Evolutionary conservation across 2,113 vertebrate genomes (phyloP).

Genomic region (Myodes glareolus): DNA sequence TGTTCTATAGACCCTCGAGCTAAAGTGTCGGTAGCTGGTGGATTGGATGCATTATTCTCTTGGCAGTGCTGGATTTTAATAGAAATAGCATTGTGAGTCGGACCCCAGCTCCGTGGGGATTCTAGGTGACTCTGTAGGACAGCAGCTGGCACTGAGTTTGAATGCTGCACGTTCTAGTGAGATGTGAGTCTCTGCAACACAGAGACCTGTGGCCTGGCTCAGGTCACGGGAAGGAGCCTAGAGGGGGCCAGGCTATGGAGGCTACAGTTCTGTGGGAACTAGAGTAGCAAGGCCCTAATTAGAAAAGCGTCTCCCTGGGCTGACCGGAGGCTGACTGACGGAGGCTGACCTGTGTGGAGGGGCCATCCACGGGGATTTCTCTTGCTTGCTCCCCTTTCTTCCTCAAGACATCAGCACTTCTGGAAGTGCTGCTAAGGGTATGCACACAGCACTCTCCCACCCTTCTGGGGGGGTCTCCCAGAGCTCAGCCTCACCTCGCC

Average conservation of each 20-base stretch:
- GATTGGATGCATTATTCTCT: not conserved
- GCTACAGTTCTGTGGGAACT: not conserved
- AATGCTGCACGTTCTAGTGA: not conserved
- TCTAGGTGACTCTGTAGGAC: not conserved
- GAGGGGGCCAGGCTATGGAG: not conserved
- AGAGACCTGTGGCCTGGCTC: not conserved
- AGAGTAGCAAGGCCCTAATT: not conserved
- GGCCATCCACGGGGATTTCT: not conserved
- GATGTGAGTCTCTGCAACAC: fast-evolving
- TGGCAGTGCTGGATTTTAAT: not conserved
- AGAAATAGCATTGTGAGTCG: not conserved
- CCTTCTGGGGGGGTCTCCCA: not conserved
- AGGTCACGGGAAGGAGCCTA: not conserved
- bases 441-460: not conserved
- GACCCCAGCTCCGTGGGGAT: not conserved
- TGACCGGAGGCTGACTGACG: no score
- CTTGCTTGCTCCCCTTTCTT: not conserved
- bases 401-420: not conserved
- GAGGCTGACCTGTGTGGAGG: not conserved
- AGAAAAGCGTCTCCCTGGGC: not conserved
- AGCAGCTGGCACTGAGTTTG: not conserved
- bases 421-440: no score
- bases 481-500: not conserved
- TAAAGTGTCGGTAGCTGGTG: no score
- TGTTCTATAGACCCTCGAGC: not conserved